Conservation (phyloP, 2,113 vertebrate genomes). For the Solea solea region DNA sequence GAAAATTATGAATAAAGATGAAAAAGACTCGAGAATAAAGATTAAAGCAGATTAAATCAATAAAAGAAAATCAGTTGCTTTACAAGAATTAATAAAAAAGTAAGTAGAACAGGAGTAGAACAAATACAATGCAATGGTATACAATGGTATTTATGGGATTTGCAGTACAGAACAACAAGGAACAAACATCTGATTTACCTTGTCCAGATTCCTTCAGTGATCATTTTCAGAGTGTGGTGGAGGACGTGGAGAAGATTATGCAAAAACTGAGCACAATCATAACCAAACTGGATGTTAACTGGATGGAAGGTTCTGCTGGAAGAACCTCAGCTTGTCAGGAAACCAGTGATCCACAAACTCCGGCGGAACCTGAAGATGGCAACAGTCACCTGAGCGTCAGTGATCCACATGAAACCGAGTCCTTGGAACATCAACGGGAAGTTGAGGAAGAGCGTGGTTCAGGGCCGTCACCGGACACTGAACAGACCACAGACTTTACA, state of each 20-base stretch:
- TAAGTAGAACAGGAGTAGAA: too few species aligned
- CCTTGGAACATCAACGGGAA: not conserved
- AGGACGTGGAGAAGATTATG: constrained; percentile 40
- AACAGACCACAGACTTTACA: not conserved
- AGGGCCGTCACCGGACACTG: not conserved
- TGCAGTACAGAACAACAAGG: too few species aligned
- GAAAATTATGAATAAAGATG: too few species aligned
- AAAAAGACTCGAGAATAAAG: too few species aligned
- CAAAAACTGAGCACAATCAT: constrained; percentile 32
- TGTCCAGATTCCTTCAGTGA: constrained; percentile 15
- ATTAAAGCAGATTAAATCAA: too few species aligned
- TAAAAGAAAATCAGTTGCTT: too few species aligned
- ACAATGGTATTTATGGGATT: too few species aligned
- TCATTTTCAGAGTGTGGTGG: constrained; percentile 17
- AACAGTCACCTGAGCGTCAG: not conserved
- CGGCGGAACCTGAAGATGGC: not conserved
- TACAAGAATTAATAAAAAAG: too few species aligned
- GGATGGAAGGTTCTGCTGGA: constrained; percentile 10
- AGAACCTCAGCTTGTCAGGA: not conserved
- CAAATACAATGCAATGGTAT: too few species aligned
- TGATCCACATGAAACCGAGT: not conserved
- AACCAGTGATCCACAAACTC: not conserved
- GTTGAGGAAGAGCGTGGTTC: not conserved
- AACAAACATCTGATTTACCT: constrained; percentile 4
- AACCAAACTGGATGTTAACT: constrained; percentile 43